phyloP scores from a whole-genome alignment of 2,797 vertebrate species.

The Acomys russatus region DNA sequence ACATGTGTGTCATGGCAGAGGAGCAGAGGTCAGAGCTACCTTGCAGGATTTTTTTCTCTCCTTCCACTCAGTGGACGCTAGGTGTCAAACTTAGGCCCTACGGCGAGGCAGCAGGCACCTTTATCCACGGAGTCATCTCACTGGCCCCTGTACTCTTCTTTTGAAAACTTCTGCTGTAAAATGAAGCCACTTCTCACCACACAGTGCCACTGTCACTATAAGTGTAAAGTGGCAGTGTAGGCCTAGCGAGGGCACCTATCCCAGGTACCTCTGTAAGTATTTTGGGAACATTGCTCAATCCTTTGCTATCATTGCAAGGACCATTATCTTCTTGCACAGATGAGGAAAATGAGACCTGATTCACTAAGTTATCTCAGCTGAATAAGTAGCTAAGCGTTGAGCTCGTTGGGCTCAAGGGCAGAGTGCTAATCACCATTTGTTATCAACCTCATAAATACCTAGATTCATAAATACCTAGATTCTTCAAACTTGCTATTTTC shows the following conservation, averaged over 20 bases:
- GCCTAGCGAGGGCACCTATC: background rate
- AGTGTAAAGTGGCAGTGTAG: background rate
- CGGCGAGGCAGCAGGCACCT: background rate
- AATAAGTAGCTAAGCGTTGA: background rate
- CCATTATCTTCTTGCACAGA: background rate
- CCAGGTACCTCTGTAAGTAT: background rate
- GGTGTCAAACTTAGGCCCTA: background rate
- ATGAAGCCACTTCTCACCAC: background rate
- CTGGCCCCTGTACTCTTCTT: background rate
- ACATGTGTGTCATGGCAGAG: background rate
- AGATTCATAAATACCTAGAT: background rate
- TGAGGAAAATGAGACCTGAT: background rate
- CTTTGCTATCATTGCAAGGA: background rate
- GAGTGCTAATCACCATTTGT: background rate
- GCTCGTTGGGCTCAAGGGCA: background rate
- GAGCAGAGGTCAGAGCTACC: background rate
- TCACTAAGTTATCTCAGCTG: background rate
- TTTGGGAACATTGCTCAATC: background rate
- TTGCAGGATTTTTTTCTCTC: background rate
- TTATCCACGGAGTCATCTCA: background rate
- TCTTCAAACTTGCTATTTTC: conserved; percentile 1
- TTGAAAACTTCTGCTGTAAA: conserved; percentile 16
- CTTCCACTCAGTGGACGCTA: background rate
- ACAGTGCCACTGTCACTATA: background rate
- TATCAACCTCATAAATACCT: background rate